Base-by-base conservation (phyloP, 2,888 invertebrate species). In the Eurois occulta region DNA sequence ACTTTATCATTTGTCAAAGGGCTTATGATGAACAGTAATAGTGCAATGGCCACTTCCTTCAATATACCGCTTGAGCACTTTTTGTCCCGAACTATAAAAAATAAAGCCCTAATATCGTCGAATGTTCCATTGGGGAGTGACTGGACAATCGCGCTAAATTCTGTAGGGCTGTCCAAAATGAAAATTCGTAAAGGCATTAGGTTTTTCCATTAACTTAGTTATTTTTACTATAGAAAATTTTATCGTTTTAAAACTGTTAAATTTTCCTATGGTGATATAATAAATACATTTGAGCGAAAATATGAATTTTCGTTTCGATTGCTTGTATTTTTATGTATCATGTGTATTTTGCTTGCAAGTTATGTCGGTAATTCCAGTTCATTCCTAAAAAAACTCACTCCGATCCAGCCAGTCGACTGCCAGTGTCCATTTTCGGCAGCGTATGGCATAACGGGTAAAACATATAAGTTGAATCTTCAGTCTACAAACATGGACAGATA, bases 31-130 rank as follows among this genome's bases (percentile, higher is more conserved):
- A 92, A 90, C 89, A 84, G 90, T 89, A 92, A 91, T 87, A 90
- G 91, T 92, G 91, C 92, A 94, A 92, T 93, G 91, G 94, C 92
- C 94, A 96, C 94, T 95, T 95, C 91, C 92, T 95, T 91, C 94
- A 93, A 94, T 91, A 94, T 94, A 95, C 93, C 92, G 94, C 88
- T 90, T 85, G 91, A 94, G 94, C 93, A 95, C 93, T 95, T 94
- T 92, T 96, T 95, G 96, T 95, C 94, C 95, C 95, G 89, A 95
- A 96, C 96, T 96, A 96, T 96, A 96, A 96, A 96, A 96, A 96
- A 96, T 96, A 96, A 95, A 96, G 95, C 95, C 94, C 95, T 96
- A 96, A 96, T 96, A 96, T 94, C 96, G 96, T 96, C 95, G 95
- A 96, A 96, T 95, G 96, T 93, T 96, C 95, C 96, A 95, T 95